phyloP scores from a whole-genome alignment of 1,140 invertebrate species.

The Leptestheria dahalacensis region DNA sequence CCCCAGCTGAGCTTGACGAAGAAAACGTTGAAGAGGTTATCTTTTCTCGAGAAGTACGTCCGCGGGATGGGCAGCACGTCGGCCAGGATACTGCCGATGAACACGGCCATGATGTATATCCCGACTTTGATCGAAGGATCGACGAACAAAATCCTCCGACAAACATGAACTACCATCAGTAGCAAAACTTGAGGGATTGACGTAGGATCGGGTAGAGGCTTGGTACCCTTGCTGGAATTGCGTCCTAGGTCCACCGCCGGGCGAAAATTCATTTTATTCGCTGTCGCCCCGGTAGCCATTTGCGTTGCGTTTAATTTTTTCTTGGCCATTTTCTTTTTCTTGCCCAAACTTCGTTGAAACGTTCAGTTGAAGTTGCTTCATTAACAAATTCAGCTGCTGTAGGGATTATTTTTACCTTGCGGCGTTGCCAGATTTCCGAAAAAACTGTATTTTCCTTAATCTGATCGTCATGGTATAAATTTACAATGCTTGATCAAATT shows the following conservation, averaged over 20 bases:
- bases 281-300: background rate
- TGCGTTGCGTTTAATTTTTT: background rate
- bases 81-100: slow-evolving; percentile 65
- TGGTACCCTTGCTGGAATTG: slow-evolving; percentile 27
- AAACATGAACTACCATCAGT: slow-evolving; percentile 69
- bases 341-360: too few species aligned
- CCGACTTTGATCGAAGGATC: slow-evolving; percentile 72
- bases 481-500: too few species aligned
- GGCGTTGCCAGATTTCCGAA: too few species aligned
- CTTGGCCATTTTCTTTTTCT: background rate
- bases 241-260: background rate
- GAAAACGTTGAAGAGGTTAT: slow-evolving; percentile 76
- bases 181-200: slow-evolving; percentile 63
- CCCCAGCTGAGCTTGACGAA: slow-evolving; percentile 94
- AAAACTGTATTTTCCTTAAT: too few species aligned
- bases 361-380: too few species aligned
- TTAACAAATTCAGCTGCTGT: too few species aligned
- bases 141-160: slow-evolving; percentile 70
- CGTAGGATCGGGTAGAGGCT: slow-evolving; percentile 60
- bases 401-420: too few species aligned
- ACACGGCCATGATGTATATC: slow-evolving; percentile 61
- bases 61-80: slow-evolving; percentile 68
- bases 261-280: slow-evolving; percentile 9
- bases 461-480: too few species aligned
- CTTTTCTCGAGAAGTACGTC: slow-evolving; percentile 69